phyloP scores from a whole-genome alignment of 2,113 vertebrate genomes.

The Corythaixoides concolor region DNA sequence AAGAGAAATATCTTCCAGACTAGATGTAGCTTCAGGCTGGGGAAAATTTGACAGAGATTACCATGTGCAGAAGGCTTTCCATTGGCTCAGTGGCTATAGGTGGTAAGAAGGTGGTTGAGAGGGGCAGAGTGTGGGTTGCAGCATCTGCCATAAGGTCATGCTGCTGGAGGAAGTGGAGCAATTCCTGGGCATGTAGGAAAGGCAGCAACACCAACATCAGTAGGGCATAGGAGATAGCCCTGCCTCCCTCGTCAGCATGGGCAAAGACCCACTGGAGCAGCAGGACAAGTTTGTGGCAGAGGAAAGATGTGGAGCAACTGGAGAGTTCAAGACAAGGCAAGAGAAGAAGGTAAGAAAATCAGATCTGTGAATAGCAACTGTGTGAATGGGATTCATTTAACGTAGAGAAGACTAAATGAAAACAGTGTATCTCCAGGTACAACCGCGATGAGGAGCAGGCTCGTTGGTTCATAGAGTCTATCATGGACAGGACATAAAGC shows the following conservation, averaged over 20 bases:
- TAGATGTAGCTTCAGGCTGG: neutral
- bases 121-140: neutral
- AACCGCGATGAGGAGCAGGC: neutral
- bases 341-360: neutral
- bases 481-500: neutral
- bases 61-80: neutral
- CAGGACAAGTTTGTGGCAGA: neutral
- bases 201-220: neutral
- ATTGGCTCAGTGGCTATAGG: neutral
- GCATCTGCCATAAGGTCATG: neutral
- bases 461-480: neutral
- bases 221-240: neutral
- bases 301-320: neutral
- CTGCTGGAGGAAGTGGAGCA: neutral
- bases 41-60: neutral
- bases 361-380: neutral
- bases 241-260: neutral
- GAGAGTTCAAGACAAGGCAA: neutral
- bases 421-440: neutral
- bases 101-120: neutral
- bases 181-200: neutral
- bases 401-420: neutral
- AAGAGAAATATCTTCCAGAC: neutral
- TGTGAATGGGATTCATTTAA: neutral
- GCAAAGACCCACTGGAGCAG: neutral